These are phyloP conservation scores for Doris montereyensis DNA, from an alignment of 2,888 invertebrate species.

Conservation along the genomic window DNA sequence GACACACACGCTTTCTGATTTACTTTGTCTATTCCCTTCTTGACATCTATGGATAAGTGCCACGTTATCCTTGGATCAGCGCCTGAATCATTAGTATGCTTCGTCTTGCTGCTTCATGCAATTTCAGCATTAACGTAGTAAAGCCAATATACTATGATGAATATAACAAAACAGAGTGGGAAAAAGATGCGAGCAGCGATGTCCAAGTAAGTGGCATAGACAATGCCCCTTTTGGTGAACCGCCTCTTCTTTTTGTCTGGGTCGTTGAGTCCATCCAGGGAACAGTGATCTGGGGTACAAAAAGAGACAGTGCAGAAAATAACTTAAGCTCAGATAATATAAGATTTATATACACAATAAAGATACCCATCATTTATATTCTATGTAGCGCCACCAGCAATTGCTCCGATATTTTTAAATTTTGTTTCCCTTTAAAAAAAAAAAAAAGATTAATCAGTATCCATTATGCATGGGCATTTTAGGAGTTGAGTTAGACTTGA, in stretches of 20 bases:
- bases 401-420: too few species aligned
- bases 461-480: too few species aligned
- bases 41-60: too few species aligned
- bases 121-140: slow-evolving; percentile 53
- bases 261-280: slow-evolving; percentile 39
- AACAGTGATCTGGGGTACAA: slow-evolving; percentile 35
- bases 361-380: neutral
- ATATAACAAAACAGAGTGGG: slow-evolving; percentile 58
- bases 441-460: too few species aligned
- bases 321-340: neutral
- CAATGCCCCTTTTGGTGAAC: slow-evolving; percentile 46
- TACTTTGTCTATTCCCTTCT: too few species aligned
- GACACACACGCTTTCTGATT: too few species aligned
- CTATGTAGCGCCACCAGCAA: too few species aligned
- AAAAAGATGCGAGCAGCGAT: slow-evolving; percentile 61
- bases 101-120: too few species aligned
- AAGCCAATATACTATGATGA: slow-evolving; percentile 64
- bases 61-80: too few species aligned
- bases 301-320: neutral
- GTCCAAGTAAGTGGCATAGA: slow-evolving; percentile 61
- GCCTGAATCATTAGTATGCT: too few species aligned
- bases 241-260: slow-evolving; percentile 27
- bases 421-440: too few species aligned
- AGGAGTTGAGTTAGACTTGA: too few species aligned
- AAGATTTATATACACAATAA: slow-evolving; percentile 6